Percentiles rank a stretch among this genome's conserved stretches.
phyloP scores from a whole-genome alignment of 2,113 vertebrate species.

The Hyperopisus bebe region DNA sequence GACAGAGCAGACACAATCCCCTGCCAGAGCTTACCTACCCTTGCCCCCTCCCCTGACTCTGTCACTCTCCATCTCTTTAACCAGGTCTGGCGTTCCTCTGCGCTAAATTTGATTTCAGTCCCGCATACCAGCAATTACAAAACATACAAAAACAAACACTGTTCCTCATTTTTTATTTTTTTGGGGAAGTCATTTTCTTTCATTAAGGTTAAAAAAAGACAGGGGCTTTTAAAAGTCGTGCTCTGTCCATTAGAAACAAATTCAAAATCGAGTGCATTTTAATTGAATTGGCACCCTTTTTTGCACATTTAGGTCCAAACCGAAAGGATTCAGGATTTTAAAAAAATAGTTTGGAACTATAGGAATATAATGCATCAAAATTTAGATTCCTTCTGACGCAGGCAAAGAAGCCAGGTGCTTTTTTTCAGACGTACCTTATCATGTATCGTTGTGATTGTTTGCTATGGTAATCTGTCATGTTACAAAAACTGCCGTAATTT shows the following conservation, averaged over 20 bases:
- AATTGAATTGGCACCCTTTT: slow-evolving; percentile 39
- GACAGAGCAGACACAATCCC: slow-evolving; percentile 6
- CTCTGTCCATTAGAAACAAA: slow-evolving; percentile 38
- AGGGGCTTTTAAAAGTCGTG: slow-evolving; percentile 40
- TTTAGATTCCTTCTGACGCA: slow-evolving; percentile 1
- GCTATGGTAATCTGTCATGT: slow-evolving; percentile 38
- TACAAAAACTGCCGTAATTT: slow-evolving; percentile 41
- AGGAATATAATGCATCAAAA: slow-evolving; percentile 10
- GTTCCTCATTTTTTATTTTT: slow-evolving; percentile 31
- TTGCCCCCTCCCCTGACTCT: slow-evolving; percentile 20
- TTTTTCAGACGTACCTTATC: slow-evolving; percentile 16
- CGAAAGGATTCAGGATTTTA: slow-evolving; percentile 22
- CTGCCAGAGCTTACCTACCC: slow-evolving; percentile 15
- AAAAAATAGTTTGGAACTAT: slow-evolving; percentile 14
- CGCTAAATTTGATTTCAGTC: slow-evolving; percentile 44
- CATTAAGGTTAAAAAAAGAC: slow-evolving; percentile 40
- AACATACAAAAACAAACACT: slow-evolving; percentile 48
- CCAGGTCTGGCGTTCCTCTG: slow-evolving; percentile 44
- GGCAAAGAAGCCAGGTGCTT: slow-evolving; percentile 14
- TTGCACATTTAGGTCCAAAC: slow-evolving; percentile 35
- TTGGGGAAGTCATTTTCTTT: slow-evolving; percentile 42
- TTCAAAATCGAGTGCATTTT: slow-evolving; percentile 47
- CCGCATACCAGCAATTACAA: slow-evolving; percentile 47
- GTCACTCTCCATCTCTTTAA: slow-evolving; percentile 39
- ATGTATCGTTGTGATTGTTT: slow-evolving; percentile 29